Percentiles rank a stretch among this genome's conserved stretches.
These are phyloP conservation scores for Penaeus vannamei DNA, from an alignment of 1,140 invertebrate genomes.

Conservation along the genomic window DNA sequence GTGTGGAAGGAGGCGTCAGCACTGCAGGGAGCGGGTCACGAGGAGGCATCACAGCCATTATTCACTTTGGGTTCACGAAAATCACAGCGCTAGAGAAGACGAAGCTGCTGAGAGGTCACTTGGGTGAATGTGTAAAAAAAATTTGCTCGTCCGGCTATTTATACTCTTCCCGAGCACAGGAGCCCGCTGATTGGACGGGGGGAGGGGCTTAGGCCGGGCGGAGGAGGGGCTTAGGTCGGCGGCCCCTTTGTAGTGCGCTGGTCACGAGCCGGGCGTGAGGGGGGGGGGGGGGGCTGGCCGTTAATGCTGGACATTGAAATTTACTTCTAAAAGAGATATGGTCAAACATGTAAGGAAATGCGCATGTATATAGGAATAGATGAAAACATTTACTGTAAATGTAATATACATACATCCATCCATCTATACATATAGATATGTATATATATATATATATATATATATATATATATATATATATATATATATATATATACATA, in stretches of 20 bases:
- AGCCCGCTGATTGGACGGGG: neutral
- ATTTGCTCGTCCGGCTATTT: neutral
- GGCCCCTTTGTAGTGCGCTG: neutral
- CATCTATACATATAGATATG: too few species aligned
- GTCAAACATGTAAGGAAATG: too few species aligned
- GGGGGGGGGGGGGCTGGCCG: too few species aligned
- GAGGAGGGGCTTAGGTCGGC: conserved; percentile 1
- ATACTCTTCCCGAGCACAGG: conserved; percentile 9
- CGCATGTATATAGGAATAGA: too few species aligned
- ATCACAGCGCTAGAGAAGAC: neutral
- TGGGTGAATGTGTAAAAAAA: conserved; percentile 42
- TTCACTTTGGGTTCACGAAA: neutral
- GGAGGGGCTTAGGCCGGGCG: neutral
- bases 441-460: too few species aligned
- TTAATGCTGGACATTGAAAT: neutral
- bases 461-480: too few species aligned
- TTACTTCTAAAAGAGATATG: neutral
- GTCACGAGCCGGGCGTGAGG: too few species aligned
- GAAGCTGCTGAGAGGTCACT: neutral
- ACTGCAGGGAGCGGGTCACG: conserved; percentile 43
- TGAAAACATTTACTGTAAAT: too few species aligned
- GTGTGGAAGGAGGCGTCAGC: conserved; percentile 34
- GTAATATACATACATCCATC: too few species aligned
- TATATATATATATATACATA: too few species aligned
- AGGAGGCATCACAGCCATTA: conserved; percentile 38